A percentile compares a stretch with the other conserved stretches of the same genome.
Conservation (phyloP, 2,113 vertebrate genomes). For the Cheilinus undulatus region DNA sequence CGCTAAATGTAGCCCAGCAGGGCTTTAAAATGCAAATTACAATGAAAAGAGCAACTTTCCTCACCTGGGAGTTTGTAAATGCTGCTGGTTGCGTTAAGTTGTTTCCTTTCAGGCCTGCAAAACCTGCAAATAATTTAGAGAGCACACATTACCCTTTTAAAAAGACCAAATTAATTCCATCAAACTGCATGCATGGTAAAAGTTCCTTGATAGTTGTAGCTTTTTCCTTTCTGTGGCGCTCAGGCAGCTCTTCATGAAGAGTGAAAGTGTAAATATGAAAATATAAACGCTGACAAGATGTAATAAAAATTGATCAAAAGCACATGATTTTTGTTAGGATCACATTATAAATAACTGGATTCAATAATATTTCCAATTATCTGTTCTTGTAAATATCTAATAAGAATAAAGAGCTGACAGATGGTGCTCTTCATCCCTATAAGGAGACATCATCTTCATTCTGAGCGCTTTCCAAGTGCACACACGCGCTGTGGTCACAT, state of each 20-base stretch:
- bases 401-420: constrained; percentile 27
- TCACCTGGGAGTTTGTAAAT: constrained; percentile 53
- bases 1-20: constrained; percentile 45
- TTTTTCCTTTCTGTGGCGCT: not conserved
- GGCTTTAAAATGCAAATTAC: constrained; percentile 46
- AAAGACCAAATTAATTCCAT: constrained; percentile 12
- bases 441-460: constrained; percentile 22
- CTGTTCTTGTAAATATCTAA: not conserved
- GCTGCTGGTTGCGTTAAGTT: constrained; percentile 29
- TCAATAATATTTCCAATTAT: constrained; percentile 18
- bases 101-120: constrained; percentile 2
- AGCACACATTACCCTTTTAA: constrained; percentile 11
- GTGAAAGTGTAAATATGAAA: not conserved
- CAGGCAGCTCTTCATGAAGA: not conserved
- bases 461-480: constrained; percentile 13
- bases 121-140: constrained; percentile 26
- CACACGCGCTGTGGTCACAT: constrained; percentile 34
- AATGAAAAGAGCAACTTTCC: constrained; percentile 44
- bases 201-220: not conserved
- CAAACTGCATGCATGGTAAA: not conserved
- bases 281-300: not conserved
- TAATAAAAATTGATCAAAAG: not conserved
- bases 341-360: constrained; percentile 8
- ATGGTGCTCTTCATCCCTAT: constrained; percentile 31
- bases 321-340: not conserved